Base-by-base conservation (phyloP, 2,797 vertebrate species). In the Anolis apletophallus region DNA sequence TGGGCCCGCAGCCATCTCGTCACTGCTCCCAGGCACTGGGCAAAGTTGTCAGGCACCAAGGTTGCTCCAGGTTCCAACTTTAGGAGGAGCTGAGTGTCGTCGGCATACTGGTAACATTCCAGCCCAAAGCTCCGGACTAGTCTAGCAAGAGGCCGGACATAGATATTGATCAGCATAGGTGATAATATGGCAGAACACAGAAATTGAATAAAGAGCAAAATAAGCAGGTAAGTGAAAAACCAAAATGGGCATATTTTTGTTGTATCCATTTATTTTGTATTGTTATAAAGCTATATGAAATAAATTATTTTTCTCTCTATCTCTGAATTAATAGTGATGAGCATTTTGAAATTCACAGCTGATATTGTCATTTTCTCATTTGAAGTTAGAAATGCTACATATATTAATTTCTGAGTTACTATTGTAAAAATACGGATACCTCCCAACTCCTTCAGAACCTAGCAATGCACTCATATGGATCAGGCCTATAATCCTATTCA, bases 261-360 rank as follows among this genome's bases (percentile, higher is more conserved):
- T 23, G 17, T 76, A 69, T 34, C 13, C 19, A 1, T 10, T 46
- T 71, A 57, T 40, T 79, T 79, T 69, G 3, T 69, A 29, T 23
- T 84, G 83, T 40, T 78, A 69, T 57, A 17, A 32, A 78, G 69
- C 32, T 78, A 4, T 85, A 6, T 80, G 61, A 59, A 59, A 71
- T 8, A 17, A 80, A 79, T 71, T 71, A 46, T 5, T 46, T 55
- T 7, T 29, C 64, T 10, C 21, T 40, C 12, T 17, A 36, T 59
- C 40, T 52, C 29, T 11, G 32, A 14, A 40, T 72, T 55, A 57
- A 17, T 57, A 52, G 13, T 17, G 40, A 69, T 72, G 36, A 61
- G 36, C 12, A 46, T 71, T 73, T 6, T 73, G 19, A 72, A 72
- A 61, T 34, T 69, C n/a, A 69, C 67, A 69, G 32, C 67, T 32